phyloP scores from a whole-genome alignment of 2,113 vertebrate species.

The Sakesphorus luctuosus region DNA sequence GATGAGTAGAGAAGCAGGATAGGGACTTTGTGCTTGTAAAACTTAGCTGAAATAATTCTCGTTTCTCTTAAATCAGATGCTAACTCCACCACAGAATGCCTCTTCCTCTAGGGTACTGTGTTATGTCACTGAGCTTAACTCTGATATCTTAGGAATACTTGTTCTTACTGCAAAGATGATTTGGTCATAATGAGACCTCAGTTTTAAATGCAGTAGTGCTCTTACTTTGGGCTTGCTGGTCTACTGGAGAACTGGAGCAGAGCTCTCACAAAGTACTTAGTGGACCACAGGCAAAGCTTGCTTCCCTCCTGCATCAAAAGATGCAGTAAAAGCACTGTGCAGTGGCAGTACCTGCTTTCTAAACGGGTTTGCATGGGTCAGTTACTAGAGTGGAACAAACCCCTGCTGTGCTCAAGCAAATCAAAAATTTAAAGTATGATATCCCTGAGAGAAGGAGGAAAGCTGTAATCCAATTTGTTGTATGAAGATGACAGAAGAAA shows the following conservation, averaged over 20 bases:
- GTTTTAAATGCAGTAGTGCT: neutral
- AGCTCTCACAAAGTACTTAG: neutral
- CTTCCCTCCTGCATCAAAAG: neutral
- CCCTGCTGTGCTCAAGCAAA: neutral
- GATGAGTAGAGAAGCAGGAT: neutral
- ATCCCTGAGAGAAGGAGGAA: neutral
- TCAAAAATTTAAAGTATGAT: neutral
- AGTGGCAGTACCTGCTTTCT: neutral
- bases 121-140: neutral
- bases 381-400: neutral
- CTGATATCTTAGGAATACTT: neutral
- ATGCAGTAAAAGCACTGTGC: neutral
- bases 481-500: neutral
- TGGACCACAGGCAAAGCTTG: neutral
- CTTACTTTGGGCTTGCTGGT: neutral
- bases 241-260: neutral
- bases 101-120: neutral
- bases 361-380: neutral
- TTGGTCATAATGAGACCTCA: neutral
- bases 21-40: neutral
- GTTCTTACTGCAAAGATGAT: neutral
- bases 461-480: neutral
- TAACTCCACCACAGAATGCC: neutral
- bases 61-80: neutral
- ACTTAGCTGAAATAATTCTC: neutral